Evolutionary conservation across 2,888 invertebrate species (phyloP), one percentile per base, ranked within the genome.

Genomic region (Tenthredo livida): DNA sequence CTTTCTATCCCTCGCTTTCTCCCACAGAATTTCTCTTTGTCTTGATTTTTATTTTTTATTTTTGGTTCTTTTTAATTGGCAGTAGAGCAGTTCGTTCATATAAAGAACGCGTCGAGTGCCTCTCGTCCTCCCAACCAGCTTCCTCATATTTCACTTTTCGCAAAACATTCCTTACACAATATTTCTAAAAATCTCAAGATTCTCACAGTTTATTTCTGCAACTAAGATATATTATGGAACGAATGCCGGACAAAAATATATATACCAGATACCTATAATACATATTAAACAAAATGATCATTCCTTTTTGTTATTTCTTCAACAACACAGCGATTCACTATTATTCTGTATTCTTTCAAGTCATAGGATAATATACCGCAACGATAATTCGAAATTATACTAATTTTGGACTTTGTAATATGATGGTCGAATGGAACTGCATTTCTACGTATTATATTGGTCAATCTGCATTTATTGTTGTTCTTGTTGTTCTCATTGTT

Each of bases 1-100:
- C 83, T 58, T 61, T 83, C 72, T 21, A 25, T 54, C 43, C 37
- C 61, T 54, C 65, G 43, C 50, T 65, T 47, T 37, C 70, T 67
- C 43, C 70, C 72, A 33, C 21, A 84, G 33, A 85, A 72, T 29
- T 72, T 86, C 77, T 65, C 50, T 75, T 72, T 43, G 21, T 75
- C 58, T 78, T 47, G 43, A 67, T 85, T 72, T 29, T 72, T 43
- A 47, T 47, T 72, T 65, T 75, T 58, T 25, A 61, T 84, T 73
- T 21, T 75, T 61, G 40, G 40, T 33, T 65, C 85, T 58, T 58
- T 17, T 80, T 84, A 80, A 87, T 86, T 84, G 85, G 85, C 85
- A 75, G 84, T 58, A 84, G 75, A 47, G 40, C 78, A 54, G 43
- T 61, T 83, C 84, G 84, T 78, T 70, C 84, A 85, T 73, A 58